Percentiles rank a stretch among this genome's conserved stretches.
Evolutionary conservation across 2,797 vertebrate species (phyloP).

Genomic region (Decapterus maruadsi): DNA sequence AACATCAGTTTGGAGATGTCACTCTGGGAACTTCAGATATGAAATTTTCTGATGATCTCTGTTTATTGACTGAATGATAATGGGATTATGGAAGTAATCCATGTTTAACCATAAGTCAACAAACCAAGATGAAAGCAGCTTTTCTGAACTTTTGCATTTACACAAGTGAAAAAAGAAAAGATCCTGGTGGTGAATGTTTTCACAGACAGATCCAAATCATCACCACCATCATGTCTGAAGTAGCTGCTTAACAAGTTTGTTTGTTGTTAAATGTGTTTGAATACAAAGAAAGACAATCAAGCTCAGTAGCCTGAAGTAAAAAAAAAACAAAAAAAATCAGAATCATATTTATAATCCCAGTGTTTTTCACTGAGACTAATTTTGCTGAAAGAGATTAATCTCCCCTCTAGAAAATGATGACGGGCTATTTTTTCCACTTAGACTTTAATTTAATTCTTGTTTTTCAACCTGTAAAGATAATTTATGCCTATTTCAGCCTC

Average conservation of each 20-base stretch:
- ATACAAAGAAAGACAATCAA: neutral
- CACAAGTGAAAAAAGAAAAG: neutral
- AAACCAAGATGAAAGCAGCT: neutral
- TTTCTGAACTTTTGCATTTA: neutral
- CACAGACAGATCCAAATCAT: neutral
- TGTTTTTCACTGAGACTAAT: neutral
- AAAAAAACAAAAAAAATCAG: slow-evolving; percentile 4
- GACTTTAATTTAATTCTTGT: slow-evolving; percentile 25
- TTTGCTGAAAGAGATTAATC: slow-evolving; percentile 18
- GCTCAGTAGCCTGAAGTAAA: slow-evolving; percentile 6
- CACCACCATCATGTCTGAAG: too few relatives aligned
- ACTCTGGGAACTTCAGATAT: too few relatives aligned
- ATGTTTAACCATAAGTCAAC: neutral
- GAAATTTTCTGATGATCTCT: neutral
- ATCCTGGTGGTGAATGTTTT: neutral
- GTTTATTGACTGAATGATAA: neutral
- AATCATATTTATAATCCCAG: slow-evolving; percentile 13
- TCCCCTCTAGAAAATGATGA: slow-evolving; percentile 18
- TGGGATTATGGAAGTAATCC: neutral
- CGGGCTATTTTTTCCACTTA: slow-evolving; percentile 14
- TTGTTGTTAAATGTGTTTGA: neutral
- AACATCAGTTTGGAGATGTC: too few relatives aligned
- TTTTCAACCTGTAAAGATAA: slow-evolving; percentile 33
- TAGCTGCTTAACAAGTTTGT: too few relatives aligned
- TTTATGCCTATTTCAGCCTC: slow-evolving; percentile 10